These are phyloP conservation scores for Prionailurus bengalensis DNA, from an alignment of 2,113 vertebrate genomes.

Conservation along the genomic window DNA sequence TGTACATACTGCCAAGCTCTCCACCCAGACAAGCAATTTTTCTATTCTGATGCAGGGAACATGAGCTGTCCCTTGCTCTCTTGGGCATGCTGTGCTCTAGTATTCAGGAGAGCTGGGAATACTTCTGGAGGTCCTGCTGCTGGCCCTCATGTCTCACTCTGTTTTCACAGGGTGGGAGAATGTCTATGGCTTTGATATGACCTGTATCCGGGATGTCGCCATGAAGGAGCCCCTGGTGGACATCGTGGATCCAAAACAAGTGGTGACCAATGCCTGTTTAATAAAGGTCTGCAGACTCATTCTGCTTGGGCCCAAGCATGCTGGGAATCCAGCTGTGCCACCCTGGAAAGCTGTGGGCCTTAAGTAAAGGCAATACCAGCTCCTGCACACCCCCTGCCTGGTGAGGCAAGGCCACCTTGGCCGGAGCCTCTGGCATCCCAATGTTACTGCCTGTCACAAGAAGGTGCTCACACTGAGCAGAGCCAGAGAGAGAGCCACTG, in stretches of 20 bases:
- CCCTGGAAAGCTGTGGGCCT: background rate
- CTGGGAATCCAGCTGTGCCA: background rate
- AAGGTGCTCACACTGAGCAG: background rate
- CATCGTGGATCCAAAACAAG: conserved; percentile 97
- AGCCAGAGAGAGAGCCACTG: too few species aligned
- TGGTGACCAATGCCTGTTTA: conserved; percentile 98
- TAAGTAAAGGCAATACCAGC: background rate
- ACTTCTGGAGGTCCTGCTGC: background rate
- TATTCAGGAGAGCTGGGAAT: background rate
- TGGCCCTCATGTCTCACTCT: conserved; percentile 70
- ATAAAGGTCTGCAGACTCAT: conserved; percentile 93
- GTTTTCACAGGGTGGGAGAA: conserved; percentile 97
- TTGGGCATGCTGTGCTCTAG: background rate
- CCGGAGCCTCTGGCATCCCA: background rate
- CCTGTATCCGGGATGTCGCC: conserved; percentile 97
- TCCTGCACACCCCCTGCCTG: background rate
- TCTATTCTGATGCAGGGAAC: background rate
- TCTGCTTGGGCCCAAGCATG: background rate
- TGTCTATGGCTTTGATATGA: conserved; percentile 99
- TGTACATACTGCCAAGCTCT: background rate
- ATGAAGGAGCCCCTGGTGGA: conserved; percentile 99
- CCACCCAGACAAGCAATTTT: background rate
- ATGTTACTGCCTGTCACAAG: background rate
- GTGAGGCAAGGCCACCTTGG: background rate
- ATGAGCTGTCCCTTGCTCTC: rapidly evolving